Conservation (phyloP, 2,797 vertebrate species). For the Pelodytes ibericus region DNA sequence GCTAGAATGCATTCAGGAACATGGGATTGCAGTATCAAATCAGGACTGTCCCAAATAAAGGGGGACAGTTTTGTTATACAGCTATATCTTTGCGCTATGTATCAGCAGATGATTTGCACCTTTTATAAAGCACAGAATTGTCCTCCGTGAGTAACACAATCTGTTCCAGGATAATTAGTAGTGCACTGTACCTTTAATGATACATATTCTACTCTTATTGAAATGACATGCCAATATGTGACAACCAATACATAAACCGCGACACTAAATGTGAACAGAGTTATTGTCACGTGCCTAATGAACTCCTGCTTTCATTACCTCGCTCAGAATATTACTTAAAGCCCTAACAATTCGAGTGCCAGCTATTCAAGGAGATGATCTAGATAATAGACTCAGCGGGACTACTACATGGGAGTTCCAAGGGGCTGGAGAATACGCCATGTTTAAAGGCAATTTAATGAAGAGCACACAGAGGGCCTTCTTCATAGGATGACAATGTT, state of each 20-base stretch:
- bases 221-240: slow-evolving; percentile 1
- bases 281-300: slow-evolving; percentile 34
- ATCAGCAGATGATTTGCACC: too few species aligned
- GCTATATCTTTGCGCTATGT: too few species aligned
- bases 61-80: too few species aligned
- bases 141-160: neutral
- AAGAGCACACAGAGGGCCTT: slow-evolving; percentile 7
- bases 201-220: neutral
- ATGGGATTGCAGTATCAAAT: too few species aligned
- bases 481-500: neutral
- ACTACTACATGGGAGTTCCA: slow-evolving; percentile 20
- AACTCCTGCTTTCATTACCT: slow-evolving; percentile 40
- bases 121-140: too few species aligned
- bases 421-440: neutral
- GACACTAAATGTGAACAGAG: slow-evolving; percentile 17
- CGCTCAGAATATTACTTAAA: slow-evolving; percentile 34
- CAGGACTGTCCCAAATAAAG: too few species aligned
- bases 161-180: neutral
- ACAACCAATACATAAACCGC: neutral
- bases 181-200: slow-evolving; percentile 1
- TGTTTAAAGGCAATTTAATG: slow-evolving; percentile 7
- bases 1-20: too few species aligned
- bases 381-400: slow-evolving; percentile 39
- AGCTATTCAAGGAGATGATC: slow-evolving; percentile 30
- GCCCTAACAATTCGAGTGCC: slow-evolving; percentile 34